Evolutionary conservation across 2,113 vertebrate species (phyloP).

Genomic region (Brachionichthys hirsutus): DNA sequence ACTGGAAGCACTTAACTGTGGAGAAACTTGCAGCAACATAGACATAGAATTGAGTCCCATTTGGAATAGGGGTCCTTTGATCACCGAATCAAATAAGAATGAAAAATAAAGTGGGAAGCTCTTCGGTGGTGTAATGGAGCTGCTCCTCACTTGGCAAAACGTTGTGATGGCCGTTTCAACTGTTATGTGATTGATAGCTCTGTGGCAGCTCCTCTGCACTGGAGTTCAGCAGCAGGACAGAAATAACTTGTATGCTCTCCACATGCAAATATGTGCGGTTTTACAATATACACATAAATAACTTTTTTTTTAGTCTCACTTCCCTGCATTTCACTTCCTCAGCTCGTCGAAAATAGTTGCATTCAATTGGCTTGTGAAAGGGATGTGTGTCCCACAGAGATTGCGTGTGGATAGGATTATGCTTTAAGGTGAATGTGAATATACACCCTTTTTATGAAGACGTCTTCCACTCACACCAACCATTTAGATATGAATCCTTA

Average conservation of each 20-base stretch:
- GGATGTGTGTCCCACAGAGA: neutral
- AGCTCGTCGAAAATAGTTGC: no score
- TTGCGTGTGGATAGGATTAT: neutral
- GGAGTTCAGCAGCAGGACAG: constrained; percentile 38
- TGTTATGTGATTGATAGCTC: constrained; percentile 51
- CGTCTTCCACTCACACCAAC: no score
- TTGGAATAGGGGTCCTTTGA: constrained; percentile 44
- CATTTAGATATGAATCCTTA: no score
- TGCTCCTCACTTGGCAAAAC: constrained; percentile 15
- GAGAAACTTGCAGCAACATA: constrained; percentile 36
- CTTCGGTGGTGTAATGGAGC: constrained; percentile 10
- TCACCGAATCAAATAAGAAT: constrained; percentile 54
- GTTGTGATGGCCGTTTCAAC: constrained; percentile 41
- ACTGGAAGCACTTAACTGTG: constrained; percentile 11
- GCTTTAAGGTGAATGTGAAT: neutral
- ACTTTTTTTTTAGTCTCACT: neutral
- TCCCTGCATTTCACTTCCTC: no score
- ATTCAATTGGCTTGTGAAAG: neutral
- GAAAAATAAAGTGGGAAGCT: constrained; percentile 44
- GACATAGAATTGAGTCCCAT: constrained; percentile 39
- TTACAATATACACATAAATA: neutral
- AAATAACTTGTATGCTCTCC: constrained; percentile 25
- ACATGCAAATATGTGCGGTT: constrained; percentile 14
- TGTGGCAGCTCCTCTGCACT: constrained; percentile 31
- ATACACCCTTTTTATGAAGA: no score